A percentile compares a stretch with the other conserved stretches of the same genome.
These are phyloP conservation scores for Globicephala melas DNA, from an alignment of 2,113 vertebrate genomes.

Conservation along the genomic window DNA sequence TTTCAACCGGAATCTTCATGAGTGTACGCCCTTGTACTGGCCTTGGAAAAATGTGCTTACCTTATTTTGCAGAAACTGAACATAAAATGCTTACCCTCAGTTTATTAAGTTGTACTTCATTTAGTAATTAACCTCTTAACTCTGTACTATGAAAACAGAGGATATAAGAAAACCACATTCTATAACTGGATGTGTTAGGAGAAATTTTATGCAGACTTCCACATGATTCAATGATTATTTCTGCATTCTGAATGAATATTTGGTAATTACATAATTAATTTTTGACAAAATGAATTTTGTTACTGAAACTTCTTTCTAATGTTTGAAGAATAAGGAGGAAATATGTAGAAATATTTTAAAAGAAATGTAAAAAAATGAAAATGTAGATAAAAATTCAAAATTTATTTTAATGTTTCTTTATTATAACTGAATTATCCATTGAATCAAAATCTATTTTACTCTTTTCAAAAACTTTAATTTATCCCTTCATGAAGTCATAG, in stretches of 20 bases:
- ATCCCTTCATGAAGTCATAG: not conserved
- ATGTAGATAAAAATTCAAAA: not conserved
- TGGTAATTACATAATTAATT: not conserved
- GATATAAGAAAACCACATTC: not conserved
- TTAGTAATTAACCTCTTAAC: not conserved
- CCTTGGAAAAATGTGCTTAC: not conserved
- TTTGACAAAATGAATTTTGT: not conserved
- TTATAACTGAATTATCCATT: not conserved
- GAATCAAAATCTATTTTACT: not conserved
- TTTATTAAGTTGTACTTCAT: not conserved
- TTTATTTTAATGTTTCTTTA: not conserved
- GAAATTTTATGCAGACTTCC: not conserved
- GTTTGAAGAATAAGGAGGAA: not conserved
- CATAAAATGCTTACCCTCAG: not conserved
- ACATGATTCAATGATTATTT: not conserved
- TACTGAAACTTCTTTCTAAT: not conserved
- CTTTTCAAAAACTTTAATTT: not conserved
- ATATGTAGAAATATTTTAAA: not conserved
- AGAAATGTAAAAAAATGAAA: not conserved
- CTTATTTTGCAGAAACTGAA: not conserved
- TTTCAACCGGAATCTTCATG: not conserved
- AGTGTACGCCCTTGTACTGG: not conserved
- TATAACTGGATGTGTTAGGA: not conserved
- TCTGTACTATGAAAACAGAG: not conserved
- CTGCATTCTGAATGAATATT: not conserved